Conservation (phyloP, 1,140 invertebrate species). For the Polypedilum vanderplanki region DNA sequence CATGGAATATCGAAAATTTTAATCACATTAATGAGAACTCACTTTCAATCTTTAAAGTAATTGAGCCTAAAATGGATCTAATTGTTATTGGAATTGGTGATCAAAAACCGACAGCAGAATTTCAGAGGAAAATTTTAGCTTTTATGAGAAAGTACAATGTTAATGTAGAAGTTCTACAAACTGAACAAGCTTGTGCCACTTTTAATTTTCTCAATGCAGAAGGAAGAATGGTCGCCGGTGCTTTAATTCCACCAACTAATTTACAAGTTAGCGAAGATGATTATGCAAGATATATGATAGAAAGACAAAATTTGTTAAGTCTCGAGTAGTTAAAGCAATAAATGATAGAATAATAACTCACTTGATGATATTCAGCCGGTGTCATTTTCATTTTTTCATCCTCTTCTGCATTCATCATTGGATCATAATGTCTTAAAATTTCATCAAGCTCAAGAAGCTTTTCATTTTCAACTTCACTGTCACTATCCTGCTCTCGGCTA, state of each 20-base stretch:
- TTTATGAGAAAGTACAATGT: conserved; percentile 53
- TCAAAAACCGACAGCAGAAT: conserved; percentile 39
- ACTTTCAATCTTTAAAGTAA: conserved; percentile 63
- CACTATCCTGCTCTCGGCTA: conserved; percentile 68
- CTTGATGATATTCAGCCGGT: conserved; percentile 63
- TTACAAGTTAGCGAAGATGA: conserved; percentile 46
- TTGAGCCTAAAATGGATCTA: conserved; percentile 81
- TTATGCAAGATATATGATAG: conserved; percentile 43
- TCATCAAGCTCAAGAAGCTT: conserved; percentile 81
- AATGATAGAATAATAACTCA: conserved; percentile 10
- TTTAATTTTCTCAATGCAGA: conserved; percentile 81
- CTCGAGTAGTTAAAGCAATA: conserved; percentile 36
- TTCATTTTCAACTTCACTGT: conserved; percentile 87
- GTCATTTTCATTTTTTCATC: conserved; percentile 37
- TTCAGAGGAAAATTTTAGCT: conserved; percentile 45
- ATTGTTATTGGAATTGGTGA: conserved; percentile 71
- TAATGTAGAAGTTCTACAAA: conserved; percentile 63
- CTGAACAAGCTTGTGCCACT: conserved; percentile 64
- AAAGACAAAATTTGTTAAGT: conserved; percentile 45
- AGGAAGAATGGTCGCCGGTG: conserved; percentile 64
- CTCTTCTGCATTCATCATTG: conserved; percentile 52
- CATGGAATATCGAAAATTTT: conserved; percentile 68
- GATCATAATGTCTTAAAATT: conserved; percentile 75
- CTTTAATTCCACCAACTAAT: conserved; percentile 62
- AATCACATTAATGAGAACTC: conserved; percentile 68